Evolutionary conservation across 37 sponge, comb jelly and placozoan species (phyloP).

Genomic region (Bolinopsis microptera): DNA sequence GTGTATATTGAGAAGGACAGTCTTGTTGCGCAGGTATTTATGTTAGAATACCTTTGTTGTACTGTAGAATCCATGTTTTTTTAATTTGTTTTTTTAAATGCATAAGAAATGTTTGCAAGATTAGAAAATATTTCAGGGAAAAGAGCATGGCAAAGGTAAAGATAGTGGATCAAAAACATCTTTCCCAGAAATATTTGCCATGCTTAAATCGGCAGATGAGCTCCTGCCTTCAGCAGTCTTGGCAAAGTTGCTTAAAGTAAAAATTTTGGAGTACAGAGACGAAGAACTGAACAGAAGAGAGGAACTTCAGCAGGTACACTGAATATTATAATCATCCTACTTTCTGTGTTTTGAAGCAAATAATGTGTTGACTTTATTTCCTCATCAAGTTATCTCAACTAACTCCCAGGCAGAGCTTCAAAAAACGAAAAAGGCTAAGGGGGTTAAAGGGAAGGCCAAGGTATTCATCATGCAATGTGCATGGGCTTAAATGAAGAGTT

Average conservation of each 20-base stretch:
- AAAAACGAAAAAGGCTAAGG: slow-evolving; percentile 4
- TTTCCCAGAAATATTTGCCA: slow-evolving; percentile 21
- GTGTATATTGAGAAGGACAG: slow-evolving; percentile 43
- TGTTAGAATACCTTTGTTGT: too few relatives aligned
- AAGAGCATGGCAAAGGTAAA: slow-evolving; percentile 33
- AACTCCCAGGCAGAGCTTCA: background rate
- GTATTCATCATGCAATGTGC: background rate
- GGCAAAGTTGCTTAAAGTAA: slow-evolving; percentile 45
- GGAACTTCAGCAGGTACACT: slow-evolving; percentile 24
- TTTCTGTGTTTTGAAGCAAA: background rate
- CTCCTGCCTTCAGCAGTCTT: background rate
- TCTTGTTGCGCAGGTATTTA: slow-evolving; percentile 28
- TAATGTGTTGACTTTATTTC: background rate
- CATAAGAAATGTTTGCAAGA: too few relatives aligned
- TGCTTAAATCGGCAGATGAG: slow-evolving; percentile 7
- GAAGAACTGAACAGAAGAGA: slow-evolving; percentile 5
- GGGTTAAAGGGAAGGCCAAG: background rate
- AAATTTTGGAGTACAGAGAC: slow-evolving; percentile 36
- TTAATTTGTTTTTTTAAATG: too few relatives aligned
- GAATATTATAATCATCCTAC: too few relatives aligned
- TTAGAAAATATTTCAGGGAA: too few relatives aligned
- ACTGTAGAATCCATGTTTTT: too few relatives aligned
- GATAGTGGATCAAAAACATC: slow-evolving; percentile 12
- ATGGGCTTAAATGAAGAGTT: too few relatives aligned
- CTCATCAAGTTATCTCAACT: background rate